Evolutionary conservation across 2,888 invertebrate genomes (phyloP).

Genomic region (Elmis aenea): DNA sequence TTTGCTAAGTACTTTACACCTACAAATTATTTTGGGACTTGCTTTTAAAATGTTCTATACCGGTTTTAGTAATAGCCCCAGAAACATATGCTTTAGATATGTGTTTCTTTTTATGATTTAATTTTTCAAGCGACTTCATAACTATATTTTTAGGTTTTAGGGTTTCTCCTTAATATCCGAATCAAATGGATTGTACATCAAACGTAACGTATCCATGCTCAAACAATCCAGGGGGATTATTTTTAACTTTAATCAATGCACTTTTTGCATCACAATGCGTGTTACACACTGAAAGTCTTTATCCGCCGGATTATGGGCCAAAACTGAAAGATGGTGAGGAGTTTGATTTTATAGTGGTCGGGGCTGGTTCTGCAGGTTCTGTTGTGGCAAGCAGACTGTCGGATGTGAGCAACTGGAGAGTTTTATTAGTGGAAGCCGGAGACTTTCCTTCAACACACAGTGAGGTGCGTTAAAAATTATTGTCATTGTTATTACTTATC

Average conservation of each 20-base stretch:
- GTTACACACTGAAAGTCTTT: constrained; percentile 33
- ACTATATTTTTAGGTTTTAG: too few relatives aligned
- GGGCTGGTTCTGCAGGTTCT: constrained; percentile 50
- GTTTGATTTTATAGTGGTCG: constrained; percentile 51
- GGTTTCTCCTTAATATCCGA: too few relatives aligned
- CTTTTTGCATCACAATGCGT: constrained; percentile 58
- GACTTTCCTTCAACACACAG: constrained; percentile 45
- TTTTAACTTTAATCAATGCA: constrained; percentile 55
- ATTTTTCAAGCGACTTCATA: too few relatives aligned
- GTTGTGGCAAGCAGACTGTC: constrained; percentile 48
- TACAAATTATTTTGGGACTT: too few relatives aligned
- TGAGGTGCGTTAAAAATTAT: constrained; percentile 59
- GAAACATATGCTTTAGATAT: too few relatives aligned
- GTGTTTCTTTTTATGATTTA: too few relatives aligned
- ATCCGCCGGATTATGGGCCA: constrained; percentile 29
- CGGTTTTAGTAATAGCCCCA: too few relatives aligned
- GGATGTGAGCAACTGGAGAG: constrained; percentile 40
- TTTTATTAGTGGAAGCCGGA: constrained; percentile 42
- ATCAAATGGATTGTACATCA: constrained; percentile 9
- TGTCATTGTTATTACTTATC: too few relatives aligned
- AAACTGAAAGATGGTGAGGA: constrained; percentile 48
- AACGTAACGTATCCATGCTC: constrained; percentile 7
- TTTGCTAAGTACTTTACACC: too few relatives aligned
- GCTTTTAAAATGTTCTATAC: too few relatives aligned
- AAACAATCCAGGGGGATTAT: constrained; percentile 47